Conservation (phyloP, 2,888 invertebrate genomes). For the Calameuta idolon region DNA sequence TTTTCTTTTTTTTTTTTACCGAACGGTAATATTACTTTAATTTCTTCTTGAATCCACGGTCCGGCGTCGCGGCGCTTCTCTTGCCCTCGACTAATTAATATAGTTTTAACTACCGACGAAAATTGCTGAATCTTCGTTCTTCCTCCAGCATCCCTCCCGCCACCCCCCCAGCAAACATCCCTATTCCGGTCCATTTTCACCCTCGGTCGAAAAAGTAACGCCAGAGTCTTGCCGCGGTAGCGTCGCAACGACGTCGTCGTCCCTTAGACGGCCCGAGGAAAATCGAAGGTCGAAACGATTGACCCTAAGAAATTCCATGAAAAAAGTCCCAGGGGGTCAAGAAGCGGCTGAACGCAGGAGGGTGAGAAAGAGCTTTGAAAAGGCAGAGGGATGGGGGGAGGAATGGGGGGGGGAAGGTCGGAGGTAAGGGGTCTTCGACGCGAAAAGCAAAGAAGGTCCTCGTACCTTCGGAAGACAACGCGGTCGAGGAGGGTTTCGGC, state of each 20-base stretch:
- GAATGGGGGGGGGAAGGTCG: not conserved
- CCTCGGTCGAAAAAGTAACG: not conserved
- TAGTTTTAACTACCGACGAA: conserved; percentile 17
- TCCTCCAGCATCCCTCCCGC: not conserved
- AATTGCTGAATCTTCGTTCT: not conserved
- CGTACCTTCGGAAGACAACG: not conserved
- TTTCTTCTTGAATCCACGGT: conserved; percentile 25
- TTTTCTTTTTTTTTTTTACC: conserved; percentile 17
- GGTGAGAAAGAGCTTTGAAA: conserved; percentile 21
- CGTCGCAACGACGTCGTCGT: not conserved
- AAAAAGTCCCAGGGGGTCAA: not conserved
- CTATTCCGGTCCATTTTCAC: not conserved
- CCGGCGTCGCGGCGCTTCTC: conserved; percentile 8
- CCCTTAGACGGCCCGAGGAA: not conserved
- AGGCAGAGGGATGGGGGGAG: not conserved
- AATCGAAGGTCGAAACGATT: not conserved
- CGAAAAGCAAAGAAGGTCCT: not conserved
- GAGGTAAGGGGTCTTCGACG: not conserved
- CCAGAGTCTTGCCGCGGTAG: not conserved
- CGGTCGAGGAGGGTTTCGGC: not conserved
- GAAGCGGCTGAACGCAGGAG: not conserved
- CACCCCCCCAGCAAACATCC: not conserved
- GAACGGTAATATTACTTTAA: conserved; percentile 32
- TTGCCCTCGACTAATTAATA: conserved; percentile 36
- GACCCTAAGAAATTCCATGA: not conserved